phyloP scores from a whole-genome alignment of 2,888 invertebrate genomes.

The Sabatieria punctata region DNA sequence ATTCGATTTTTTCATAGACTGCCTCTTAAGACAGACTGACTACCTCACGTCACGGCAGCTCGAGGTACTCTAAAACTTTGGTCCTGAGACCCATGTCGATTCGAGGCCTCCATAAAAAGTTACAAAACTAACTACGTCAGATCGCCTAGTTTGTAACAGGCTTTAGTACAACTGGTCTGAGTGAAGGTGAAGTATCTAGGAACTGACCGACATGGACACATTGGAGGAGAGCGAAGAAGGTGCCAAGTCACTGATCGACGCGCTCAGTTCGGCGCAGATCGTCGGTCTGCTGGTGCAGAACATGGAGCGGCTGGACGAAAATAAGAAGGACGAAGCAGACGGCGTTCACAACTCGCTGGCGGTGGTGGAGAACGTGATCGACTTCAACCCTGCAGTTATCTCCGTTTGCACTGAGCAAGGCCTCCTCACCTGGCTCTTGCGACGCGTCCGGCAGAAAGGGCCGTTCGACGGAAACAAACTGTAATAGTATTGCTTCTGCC shows the following conservation, averaged over 20 bases:
- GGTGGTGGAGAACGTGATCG: conserved; percentile 84
- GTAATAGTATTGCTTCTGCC: neutral
- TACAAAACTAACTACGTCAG: no score
- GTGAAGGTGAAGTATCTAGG: no score
- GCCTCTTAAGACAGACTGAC: no score
- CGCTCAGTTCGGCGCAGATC: conserved; percentile 70
- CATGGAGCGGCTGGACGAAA: conserved; percentile 76
- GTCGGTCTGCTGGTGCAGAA: conserved; percentile 78
- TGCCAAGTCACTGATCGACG: conserved; percentile 53
- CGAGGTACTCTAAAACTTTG: no score
- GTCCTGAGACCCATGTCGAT: no score
- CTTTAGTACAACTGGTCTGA: no score
- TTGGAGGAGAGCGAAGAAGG: conserved; percentile 62
- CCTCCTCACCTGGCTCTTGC: conserved; percentile 72
- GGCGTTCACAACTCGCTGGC: conserved; percentile 84
- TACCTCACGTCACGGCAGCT: no score
- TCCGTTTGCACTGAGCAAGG: conserved; percentile 52
- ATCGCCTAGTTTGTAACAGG: no score
- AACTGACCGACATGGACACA: conserved; percentile 87
- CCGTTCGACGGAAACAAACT: conserved; percentile 23
- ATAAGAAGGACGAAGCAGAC: conserved; percentile 51
- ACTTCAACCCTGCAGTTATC: conserved; percentile 71
- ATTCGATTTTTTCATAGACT: no score
- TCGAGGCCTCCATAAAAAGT: no score
- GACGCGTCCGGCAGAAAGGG: conserved; percentile 45